These are phyloP conservation scores for Platynereis dumerilii DNA, from an alignment of 2,888 invertebrate genomes.

Conservation along the genomic window DNA sequence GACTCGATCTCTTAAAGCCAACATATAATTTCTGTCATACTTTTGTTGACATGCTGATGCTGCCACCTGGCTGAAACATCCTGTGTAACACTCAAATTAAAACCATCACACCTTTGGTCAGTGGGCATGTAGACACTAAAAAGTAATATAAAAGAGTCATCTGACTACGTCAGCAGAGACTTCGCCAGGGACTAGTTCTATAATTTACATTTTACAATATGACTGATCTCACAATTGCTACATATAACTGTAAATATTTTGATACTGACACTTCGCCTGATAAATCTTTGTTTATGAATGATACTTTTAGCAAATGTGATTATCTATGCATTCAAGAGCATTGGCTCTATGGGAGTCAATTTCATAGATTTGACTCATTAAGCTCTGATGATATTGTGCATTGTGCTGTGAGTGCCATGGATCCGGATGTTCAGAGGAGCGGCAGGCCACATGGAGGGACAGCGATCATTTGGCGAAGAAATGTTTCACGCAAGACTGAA, in stretches of 20 bases:
- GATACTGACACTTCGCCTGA: too few species aligned
- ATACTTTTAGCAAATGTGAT: background rate
- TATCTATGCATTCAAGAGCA: conserved; percentile 4
- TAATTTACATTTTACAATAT: too few species aligned
- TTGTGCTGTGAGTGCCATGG: background rate
- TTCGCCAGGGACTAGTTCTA: too few species aligned
- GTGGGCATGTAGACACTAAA: conserved; percentile 5
- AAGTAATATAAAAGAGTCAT: background rate
- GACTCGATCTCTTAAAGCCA: too few species aligned
- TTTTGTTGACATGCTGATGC: too few species aligned
- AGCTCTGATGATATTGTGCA: background rate
- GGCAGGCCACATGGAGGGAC: conserved; percentile 2
- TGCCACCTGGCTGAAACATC: too few species aligned
- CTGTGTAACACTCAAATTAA: background rate
- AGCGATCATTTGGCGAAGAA: background rate
- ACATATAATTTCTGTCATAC: too few species aligned
- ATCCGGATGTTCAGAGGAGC: background rate
- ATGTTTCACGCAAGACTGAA: background rate
- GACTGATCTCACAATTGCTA: too few species aligned
- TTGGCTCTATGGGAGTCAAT: background rate
- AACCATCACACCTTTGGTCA: background rate
- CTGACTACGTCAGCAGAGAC: too few species aligned
- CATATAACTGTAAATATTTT: too few species aligned
- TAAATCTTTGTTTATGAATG: too few species aligned
- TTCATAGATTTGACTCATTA: conserved; percentile 1